Base-by-base conservation (phyloP, 1,140 invertebrate genomes). In the Gerris buenoi region DNA sequence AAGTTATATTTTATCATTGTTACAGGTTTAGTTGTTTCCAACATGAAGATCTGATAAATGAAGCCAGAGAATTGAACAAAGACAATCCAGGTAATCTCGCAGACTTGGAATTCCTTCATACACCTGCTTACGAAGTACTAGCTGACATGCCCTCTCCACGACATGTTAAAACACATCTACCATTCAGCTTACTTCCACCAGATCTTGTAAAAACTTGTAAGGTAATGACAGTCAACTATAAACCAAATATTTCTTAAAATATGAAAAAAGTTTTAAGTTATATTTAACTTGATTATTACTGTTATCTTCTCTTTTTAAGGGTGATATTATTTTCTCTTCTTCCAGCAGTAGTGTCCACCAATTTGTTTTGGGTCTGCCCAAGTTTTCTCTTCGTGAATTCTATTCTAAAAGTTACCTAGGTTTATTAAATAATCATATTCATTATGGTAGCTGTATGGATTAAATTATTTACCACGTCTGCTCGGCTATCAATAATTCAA, bases 181-280 rank as follows among this genome's bases (percentile, higher is more conserved):
- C 86, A 1, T 79, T 89, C 68, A 79, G 83, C 63, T 76, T 91
- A 13, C 72, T 91, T 25, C 87, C 88, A 0, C 84, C 84, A 1
- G 80, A 81, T 70, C 75, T 89, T 29, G 73, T 86, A 18, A 78
- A 84, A 58, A 67, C 57, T 66, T 58, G 72, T 63, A 65, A 86
- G 82, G 77, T 89, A 14, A 79, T 91, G 2, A 90, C 90, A 72
- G 84, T 91, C 0, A 84, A 85, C 2, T 79, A 91, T 65, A 90
- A 93, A 77, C 90, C 90, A 0, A 90, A 90, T 76, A 90, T 93
- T 76, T 86, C 90, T 0, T 87, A 83, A 1, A 88, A 92, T 0
- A n/a, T n/a, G n/a, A n/a, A n/a, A n/a, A n/a, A n/a, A 61, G 65
- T n/a, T 61, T 25, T 23, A 71, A 71, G 68, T 68, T 71, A 66